Conservation (phyloP, 2,888 invertebrate genomes). For the Molanna angustata region DNA sequence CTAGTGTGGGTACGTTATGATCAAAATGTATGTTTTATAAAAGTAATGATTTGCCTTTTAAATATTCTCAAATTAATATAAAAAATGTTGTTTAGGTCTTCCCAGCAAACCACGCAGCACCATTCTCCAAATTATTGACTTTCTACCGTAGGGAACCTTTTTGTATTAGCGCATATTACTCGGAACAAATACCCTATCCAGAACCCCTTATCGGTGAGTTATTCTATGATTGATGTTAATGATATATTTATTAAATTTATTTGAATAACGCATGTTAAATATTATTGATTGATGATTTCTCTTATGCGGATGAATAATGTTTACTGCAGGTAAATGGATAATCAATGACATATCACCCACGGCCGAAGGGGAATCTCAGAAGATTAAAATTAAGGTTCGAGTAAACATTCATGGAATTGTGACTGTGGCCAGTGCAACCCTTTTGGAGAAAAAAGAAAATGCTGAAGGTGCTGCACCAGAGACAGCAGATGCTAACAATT, state of each 20-base stretch:
- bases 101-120: constrained; percentile 82
- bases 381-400: constrained; percentile 94
- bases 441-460: constrained; percentile 72
- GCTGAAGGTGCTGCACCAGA: constrained; percentile 47
- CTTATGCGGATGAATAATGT: neutral
- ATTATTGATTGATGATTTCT: too few relatives aligned
- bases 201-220: constrained; percentile 72
- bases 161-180: constrained; percentile 80
- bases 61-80: neutral
- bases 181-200: constrained; percentile 70
- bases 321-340: constrained; percentile 63
- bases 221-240: neutral
- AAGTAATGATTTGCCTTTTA: neutral
- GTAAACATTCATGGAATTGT: constrained; percentile 93
- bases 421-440: constrained; percentile 79
- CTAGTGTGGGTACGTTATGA: too few relatives aligned
- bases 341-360: constrained; percentile 84
- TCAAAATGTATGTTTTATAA: too few relatives aligned
- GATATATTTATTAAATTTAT: neutral
- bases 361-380: constrained; percentile 86
- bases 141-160: constrained; percentile 90
- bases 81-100: constrained; percentile 57
- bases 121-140: constrained; percentile 92
- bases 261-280: neutral
- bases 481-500: constrained; percentile 39